Evolutionary conservation across 2,797 vertebrate genomes (phyloP).

Genomic region (Pterois miles): DNA sequence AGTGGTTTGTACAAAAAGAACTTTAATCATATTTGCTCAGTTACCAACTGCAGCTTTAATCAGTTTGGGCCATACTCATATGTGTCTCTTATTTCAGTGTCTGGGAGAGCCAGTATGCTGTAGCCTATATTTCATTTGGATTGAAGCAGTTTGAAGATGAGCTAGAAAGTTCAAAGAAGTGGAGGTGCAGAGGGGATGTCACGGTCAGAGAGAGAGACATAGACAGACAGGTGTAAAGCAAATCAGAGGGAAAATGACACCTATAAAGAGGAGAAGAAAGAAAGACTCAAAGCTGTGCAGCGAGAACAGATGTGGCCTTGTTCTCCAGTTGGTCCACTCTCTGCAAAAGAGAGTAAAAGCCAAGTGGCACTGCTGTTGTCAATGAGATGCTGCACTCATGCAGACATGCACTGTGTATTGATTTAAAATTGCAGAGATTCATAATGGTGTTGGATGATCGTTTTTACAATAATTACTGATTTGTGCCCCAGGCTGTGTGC

Average conservation of each 20-base stretch:
- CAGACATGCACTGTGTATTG: not conserved
- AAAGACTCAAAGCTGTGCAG: slow-evolving; percentile 29
- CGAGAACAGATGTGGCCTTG: slow-evolving; percentile 53
- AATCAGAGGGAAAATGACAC: slow-evolving; percentile 7
- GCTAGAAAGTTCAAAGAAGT: not conserved
- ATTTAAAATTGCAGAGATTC: slow-evolving; percentile 12
- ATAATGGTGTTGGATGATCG: not conserved
- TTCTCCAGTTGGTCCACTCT: slow-evolving; percentile 29
- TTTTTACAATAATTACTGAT: slow-evolving; percentile 6
- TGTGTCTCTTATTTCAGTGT: not conserved
- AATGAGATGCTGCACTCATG: not conserved
- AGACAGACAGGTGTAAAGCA: not conserved
- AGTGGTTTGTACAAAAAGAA: not conserved
- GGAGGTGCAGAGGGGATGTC: not conserved
- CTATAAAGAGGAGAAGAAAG: not conserved
- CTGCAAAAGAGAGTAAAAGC: slow-evolving; percentile 10
- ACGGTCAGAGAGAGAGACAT: not conserved
- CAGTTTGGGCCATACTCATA: not conserved
- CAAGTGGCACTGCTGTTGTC: slow-evolving; percentile 6
- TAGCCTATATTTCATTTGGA: not conserved
- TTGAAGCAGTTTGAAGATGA: not conserved
- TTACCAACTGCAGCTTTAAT: not conserved
- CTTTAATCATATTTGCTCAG: not conserved
- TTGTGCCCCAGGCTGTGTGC: not conserved
- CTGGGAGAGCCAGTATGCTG: not conserved